Evolutionary conservation across 2,797 vertebrate species (phyloP).

Genomic region (Naso thynnoides): DNA sequence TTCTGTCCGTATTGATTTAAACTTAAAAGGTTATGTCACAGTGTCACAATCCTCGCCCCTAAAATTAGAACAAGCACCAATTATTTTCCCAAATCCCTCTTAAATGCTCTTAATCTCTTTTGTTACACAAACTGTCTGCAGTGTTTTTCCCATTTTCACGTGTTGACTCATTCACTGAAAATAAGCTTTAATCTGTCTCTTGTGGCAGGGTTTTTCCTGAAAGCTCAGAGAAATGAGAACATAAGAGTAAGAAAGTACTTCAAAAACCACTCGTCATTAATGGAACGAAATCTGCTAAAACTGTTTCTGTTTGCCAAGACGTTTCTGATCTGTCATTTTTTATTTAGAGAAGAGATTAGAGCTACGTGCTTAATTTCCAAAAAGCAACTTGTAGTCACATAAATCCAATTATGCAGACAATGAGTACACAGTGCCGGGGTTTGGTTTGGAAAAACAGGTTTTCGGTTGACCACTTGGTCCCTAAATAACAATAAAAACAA

Average conservation of each 20-base stretch:
- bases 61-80: slow-evolving; percentile 74
- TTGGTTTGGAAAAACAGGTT: slow-evolving; percentile 10
- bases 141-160: slow-evolving; percentile 67
- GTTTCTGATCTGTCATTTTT: slow-evolving; percentile 28
- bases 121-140: slow-evolving; percentile 80
- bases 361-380: slow-evolving; percentile 43
- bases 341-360: slow-evolving; percentile 45
- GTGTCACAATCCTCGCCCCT: slow-evolving; percentile 54
- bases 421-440: slow-evolving; percentile 13
- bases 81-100: slow-evolving; percentile 80
- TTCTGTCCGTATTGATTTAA: slow-evolving; percentile 37
- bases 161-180: slow-evolving; percentile 80
- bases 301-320: slow-evolving; percentile 55
- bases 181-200: slow-evolving; percentile 81
- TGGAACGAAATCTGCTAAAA: slow-evolving; percentile 61
- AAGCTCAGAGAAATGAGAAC: slow-evolving; percentile 70
- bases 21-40: slow-evolving; percentile 54
- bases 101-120: slow-evolving; percentile 83
- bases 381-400: slow-evolving; percentile 50
- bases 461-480: slow-evolving; percentile 26
- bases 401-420: slow-evolving; percentile 45
- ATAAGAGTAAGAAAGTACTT: slow-evolving; percentile 65
- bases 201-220: slow-evolving; percentile 72
- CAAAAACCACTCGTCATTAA: slow-evolving; percentile 63
- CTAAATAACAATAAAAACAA: not conserved